These are phyloP conservation scores for Eupsilia transversa DNA, from an alignment of 2,888 invertebrate species.

Conservation along the genomic window DNA sequence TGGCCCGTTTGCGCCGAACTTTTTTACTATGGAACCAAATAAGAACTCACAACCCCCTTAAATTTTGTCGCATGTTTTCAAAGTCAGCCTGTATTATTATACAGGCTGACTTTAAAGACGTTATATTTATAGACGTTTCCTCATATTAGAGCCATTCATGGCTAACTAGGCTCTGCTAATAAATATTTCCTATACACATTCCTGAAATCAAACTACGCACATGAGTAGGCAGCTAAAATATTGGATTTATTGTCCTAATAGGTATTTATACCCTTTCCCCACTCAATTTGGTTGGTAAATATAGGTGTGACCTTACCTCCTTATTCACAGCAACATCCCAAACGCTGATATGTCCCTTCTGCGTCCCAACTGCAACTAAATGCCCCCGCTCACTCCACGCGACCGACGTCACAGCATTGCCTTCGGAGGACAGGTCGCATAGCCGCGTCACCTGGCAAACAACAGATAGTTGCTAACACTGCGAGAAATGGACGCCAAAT, in stretches of 20 bases:
- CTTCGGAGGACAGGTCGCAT: constrained; percentile 98
- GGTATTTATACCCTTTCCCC: background rate
- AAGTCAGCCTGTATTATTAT: no score
- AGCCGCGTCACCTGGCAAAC: constrained; percentile 94
- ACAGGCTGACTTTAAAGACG: no score
- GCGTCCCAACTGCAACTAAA: constrained; percentile 99
- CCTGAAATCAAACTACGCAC: background rate
- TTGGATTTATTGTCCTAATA: background rate
- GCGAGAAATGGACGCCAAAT: constrained; percentile 50
- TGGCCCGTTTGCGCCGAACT: no score
- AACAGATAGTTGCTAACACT: constrained; percentile 40
- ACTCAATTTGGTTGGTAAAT: background rate
- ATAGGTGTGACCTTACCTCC: constrained; percentile 87
- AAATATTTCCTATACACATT: background rate
- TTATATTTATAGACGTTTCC: no score
- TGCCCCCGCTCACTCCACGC: constrained; percentile 99
- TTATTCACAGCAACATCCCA: constrained; percentile 99
- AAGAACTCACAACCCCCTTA: no score
- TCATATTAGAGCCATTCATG: background rate
- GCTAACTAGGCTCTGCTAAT: background rate
- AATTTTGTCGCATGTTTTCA: no score
- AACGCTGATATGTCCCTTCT: constrained; percentile 98
- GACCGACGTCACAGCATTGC: constrained; percentile 99
- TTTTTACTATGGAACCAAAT: no score
- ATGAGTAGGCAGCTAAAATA: background rate